Base-by-base conservation (phyloP, 2,797 vertebrate species). In the Menidia menidia region DNA sequence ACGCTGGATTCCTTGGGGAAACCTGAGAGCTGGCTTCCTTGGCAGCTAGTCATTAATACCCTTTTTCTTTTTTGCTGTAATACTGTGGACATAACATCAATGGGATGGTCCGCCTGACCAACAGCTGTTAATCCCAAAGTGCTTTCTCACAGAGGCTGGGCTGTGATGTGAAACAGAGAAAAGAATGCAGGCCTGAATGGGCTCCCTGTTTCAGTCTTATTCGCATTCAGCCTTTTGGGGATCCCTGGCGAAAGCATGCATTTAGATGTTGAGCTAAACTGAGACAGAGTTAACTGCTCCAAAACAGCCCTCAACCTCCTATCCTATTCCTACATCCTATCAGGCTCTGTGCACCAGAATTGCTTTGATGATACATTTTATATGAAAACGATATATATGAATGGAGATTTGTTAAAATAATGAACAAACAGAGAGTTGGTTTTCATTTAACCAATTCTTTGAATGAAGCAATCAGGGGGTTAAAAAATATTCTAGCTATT, bases 101-200 rank as follows among this genome's bases (percentile, higher is more conserved):
- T 35, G 41, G 68, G 77, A 73, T 6, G 10, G 58, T 68, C 41
- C 42, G 58, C 70, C 73, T 76, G 76, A 65, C 64, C 64, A 79
- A 71, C 85, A 89, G 85, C 82, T 90, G 87, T 81, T 71, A 66
- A 68, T 72, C 80, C 76, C 58, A 55, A 75, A 75, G 73, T 44
- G 71, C 47, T 75, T 89, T 81, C 64, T 75, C 64, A 80, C 48
- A 70, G 11, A 25, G 25, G 31, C 50, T 31, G 4, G 25, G 14
- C 78, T 56, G 42, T 55, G 72, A 70, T 51, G 25, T 79, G 65
- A 80, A 82, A 69, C 70, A 60, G 77, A 69, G 30, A 63, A 66
- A 83, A 80, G 77, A 89, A 83, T 87, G 76, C 75, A 51, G 79
- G 60, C 75, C 61, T 89, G 85, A 92, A 90, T 89, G 78, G 74